These are phyloP conservation scores for Nipponia nippon DNA, from an alignment of 2,113 vertebrate species.

Conservation along the genomic window DNA sequence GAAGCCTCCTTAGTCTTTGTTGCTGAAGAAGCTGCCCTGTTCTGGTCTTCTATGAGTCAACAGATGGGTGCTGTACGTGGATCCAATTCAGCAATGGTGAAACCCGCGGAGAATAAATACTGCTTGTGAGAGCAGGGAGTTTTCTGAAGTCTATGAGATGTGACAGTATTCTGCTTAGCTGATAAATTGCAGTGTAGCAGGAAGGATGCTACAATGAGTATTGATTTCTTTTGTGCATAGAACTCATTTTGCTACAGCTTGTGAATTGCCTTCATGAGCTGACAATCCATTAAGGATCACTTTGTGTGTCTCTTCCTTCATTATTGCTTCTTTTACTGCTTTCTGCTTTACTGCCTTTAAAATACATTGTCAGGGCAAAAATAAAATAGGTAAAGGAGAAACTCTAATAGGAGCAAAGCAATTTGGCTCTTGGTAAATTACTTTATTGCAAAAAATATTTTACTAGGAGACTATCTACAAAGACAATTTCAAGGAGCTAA, in stretches of 20 bases:
- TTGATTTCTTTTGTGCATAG: conserved; percentile 72
- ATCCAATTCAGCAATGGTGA: not conserved
- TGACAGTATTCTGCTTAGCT: conserved; percentile 61
- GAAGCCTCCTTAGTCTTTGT: not conserved
- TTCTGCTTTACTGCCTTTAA: conserved; percentile 70
- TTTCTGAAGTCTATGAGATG: conserved; percentile 34
- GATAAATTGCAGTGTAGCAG: conserved; percentile 57
- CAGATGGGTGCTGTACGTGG: not conserved
- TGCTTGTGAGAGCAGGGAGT: conserved; percentile 11
- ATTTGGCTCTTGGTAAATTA: conserved; percentile 44
- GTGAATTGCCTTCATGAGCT: conserved; percentile 60
- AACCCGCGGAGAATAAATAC: not conserved
- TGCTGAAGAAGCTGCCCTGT: not conserved
- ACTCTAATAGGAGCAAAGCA: conserved; percentile 9
- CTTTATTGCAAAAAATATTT: conserved; percentile 32
- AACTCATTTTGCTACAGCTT: conserved; percentile 66
- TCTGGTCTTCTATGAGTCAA: not conserved
- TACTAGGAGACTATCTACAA: not conserved
- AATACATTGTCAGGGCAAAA: conserved; percentile 61
- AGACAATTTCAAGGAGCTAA: not conserved
- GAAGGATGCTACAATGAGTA: conserved; percentile 67
- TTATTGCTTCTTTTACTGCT: conserved; percentile 69
- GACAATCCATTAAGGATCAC: conserved; percentile 70
- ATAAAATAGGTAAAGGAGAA: conserved; percentile 55
- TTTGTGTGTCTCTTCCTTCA: conserved; percentile 67